These are phyloP conservation scores for Agrochola circellaris DNA, from an alignment of 2,888 invertebrate genomes.

Conservation along the genomic window DNA sequence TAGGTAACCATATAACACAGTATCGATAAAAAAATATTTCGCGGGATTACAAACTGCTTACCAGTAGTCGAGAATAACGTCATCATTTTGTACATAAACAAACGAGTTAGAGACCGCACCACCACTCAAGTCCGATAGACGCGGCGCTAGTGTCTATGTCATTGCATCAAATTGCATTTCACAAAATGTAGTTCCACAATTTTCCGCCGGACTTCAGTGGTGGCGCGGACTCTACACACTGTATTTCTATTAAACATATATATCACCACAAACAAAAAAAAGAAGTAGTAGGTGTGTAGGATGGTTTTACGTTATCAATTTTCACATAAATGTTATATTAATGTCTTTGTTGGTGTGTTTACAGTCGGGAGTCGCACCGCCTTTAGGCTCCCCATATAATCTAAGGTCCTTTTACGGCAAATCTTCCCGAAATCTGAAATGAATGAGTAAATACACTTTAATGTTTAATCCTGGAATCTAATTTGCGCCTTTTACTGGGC, in stretches of 20 bases:
- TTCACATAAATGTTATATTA: background rate
- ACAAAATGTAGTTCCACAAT: too few relatives aligned
- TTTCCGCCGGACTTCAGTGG: too few relatives aligned
- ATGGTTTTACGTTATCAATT: background rate
- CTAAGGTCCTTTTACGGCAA: constrained; percentile 25
- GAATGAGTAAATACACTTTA: constrained; percentile 52
- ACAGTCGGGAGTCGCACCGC: background rate
- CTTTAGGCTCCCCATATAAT: constrained; percentile 8
- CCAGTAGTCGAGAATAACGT: background rate
- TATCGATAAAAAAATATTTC: background rate
- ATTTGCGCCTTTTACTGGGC: constrained; percentile 47
- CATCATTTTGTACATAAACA: background rate
- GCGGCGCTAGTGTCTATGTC: too few relatives aligned
- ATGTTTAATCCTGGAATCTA: constrained; percentile 53
- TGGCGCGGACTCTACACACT: too few relatives aligned
- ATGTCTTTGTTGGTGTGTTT: constrained; percentile 4
- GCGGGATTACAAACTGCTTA: background rate
- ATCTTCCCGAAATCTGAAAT: constrained; percentile 42
- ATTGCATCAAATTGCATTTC: too few relatives aligned
- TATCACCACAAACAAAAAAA: background rate
- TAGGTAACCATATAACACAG: background rate
- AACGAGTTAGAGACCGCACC: too few relatives aligned
- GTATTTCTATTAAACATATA: background rate
- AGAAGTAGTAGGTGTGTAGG: background rate
- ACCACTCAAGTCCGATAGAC: too few relatives aligned